Evolutionary conservation across 2,797 vertebrate genomes (phyloP).

Genomic region (Muscicapa striata): DNA sequence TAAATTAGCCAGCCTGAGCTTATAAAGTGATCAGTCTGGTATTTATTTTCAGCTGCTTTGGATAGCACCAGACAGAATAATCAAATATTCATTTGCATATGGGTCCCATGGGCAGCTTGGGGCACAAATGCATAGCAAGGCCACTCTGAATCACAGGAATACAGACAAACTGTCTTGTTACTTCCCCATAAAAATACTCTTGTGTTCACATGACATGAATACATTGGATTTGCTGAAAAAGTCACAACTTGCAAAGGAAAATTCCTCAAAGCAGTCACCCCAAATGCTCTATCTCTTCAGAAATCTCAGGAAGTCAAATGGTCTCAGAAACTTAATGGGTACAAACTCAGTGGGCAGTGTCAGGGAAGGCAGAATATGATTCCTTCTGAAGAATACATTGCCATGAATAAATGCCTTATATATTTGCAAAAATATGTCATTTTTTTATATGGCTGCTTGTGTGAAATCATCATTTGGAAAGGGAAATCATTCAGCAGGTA

Average conservation of each 20-base stretch:
- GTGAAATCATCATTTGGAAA: conserved; percentile 10
- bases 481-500: conserved; percentile 30
- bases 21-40: background rate
- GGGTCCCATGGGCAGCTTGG: background rate
- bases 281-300: background rate
- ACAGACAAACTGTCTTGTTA: background rate
- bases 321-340: background rate
- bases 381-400: background rate
- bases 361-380: background rate
- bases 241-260: background rate
- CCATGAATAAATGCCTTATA: background rate
- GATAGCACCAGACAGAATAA: background rate
- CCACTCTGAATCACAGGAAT: background rate
- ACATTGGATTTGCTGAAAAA: background rate
- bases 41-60: conserved; percentile 29
- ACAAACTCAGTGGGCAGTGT: background rate
- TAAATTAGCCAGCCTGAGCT: background rate
- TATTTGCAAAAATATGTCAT: background rate
- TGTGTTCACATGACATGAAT: background rate
- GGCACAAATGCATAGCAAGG: background rate
- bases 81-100: conserved; percentile 36
- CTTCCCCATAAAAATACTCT: background rate
- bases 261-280: background rate
- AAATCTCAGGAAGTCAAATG: background rate
- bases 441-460: background rate